Evolutionary conservation across 2,797 vertebrate species (phyloP).

Genomic region (Staurois parvus): DNA sequence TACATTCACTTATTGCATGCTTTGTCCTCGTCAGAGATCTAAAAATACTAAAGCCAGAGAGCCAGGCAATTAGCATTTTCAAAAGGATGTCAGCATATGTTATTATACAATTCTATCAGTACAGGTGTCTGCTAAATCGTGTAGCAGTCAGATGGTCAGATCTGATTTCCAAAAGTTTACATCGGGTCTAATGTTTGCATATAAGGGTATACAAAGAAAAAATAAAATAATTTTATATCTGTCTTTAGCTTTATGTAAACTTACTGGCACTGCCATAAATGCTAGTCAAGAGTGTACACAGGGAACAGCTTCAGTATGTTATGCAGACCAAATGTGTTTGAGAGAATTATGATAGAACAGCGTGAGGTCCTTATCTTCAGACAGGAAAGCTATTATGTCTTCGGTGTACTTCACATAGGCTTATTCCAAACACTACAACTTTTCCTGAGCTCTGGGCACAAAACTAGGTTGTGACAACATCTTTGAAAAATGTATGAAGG

Average conservation of each 20-base stretch:
- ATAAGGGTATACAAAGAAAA: neutral
- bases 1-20: too few species aligned
- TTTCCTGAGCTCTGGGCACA: slow-evolving; percentile 48
- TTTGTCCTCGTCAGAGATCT: too few species aligned
- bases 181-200: too few species aligned
- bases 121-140: too few species aligned
- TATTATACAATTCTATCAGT: too few species aligned
- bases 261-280: neutral
- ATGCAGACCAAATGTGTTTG: neutral
- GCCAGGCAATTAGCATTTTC: too few species aligned
- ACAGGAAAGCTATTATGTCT: slow-evolving; percentile 33
- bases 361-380: slow-evolving; percentile 45
- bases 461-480: slow-evolving; percentile 63
- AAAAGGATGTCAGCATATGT: too few species aligned
- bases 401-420: slow-evolving; percentile 29
- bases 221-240: too few species aligned
- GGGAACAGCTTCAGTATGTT: neutral
- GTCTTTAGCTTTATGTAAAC: neutral
- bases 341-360: neutral
- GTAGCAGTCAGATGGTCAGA: too few species aligned
- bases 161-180: too few species aligned
- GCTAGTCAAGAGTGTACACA: neutral
- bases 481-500: slow-evolving; percentile 63
- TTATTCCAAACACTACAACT: slow-evolving; percentile 60
- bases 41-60: too few species aligned